A percentile compares a stretch with the other conserved stretches of the same genome.
These are phyloP conservation scores for Cryptotis parvus DNA, from an alignment of 2,113 vertebrate species.

Conservation along the genomic window DNA sequence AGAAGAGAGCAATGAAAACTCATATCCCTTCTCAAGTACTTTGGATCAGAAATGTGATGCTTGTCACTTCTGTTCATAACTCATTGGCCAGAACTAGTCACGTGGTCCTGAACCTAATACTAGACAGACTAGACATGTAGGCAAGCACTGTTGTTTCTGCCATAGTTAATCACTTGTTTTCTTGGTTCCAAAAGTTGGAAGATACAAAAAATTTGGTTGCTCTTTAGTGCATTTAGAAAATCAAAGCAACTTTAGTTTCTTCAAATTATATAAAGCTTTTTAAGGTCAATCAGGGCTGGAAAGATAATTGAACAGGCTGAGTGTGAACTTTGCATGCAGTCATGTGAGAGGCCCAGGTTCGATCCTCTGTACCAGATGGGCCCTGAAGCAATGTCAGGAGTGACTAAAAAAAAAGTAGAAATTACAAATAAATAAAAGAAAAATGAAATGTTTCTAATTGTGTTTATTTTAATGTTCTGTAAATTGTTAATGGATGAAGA, in stretches of 20 bases:
- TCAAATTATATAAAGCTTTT: conserved; percentile 48
- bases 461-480: conserved; percentile 56
- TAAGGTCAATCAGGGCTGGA: no score
- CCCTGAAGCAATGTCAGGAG: no score
- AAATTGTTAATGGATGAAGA: conserved; percentile 53
- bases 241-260: conserved; percentile 54
- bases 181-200: conserved; percentile 53
- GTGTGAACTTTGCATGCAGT: no score
- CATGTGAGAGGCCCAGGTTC: no score
- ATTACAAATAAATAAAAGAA: not conserved
- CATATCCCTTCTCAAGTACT: not conserved
- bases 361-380: no score
- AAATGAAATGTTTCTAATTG: not conserved
- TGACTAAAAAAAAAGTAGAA: no score
- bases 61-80: conserved; percentile 59
- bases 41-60: conserved; percentile 48
- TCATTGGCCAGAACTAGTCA: conserved; percentile 57
- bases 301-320: no score
- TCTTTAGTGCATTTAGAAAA: conserved; percentile 55
- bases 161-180: conserved; percentile 38
- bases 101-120: conserved; percentile 35
- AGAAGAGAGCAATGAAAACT: conserved; percentile 15
- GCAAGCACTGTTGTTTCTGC: conserved; percentile 49
- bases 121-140: conserved; percentile 47
- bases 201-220: conserved; percentile 25